Evolutionary conservation across 2,113 vertebrate genomes (phyloP).

Genomic region (Hydrochoerus hydrochaeris): DNA sequence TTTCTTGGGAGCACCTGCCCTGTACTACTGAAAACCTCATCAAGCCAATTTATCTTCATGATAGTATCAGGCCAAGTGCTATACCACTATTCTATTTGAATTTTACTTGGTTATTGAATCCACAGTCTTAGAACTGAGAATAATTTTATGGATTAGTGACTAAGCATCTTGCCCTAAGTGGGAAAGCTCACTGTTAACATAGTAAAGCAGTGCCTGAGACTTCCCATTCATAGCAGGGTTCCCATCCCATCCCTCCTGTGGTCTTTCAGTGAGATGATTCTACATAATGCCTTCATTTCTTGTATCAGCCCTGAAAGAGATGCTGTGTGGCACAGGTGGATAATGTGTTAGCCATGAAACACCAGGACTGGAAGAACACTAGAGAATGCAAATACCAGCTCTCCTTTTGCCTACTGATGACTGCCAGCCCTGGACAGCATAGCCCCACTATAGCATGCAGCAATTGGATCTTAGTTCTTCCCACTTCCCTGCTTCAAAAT

Average conservation of each 20-base stretch:
- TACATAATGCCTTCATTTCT: not conserved
- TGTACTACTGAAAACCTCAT: not conserved
- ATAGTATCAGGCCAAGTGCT: not conserved
- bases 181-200: not conserved
- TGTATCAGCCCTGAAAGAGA: not conserved
- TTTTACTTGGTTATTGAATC: not conserved
- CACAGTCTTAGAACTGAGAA: not conserved
- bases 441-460: rapidly evolving
- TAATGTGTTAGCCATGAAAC: not conserved
- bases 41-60: not conserved
- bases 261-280: not conserved
- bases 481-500: not conserved
- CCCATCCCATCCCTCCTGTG: not conserved
- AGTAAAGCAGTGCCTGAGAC: not conserved
- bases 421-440: rapidly evolving
- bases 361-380: not conserved
- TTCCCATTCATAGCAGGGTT: not conserved
- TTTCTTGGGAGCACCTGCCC: not conserved
- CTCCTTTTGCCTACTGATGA: not conserved
- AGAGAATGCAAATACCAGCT: not conserved
- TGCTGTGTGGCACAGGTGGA: not conserved
- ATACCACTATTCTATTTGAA: not conserved
- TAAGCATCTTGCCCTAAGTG: not conserved
- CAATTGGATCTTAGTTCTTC: not conserved
- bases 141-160: not conserved